phyloP scores from a whole-genome alignment of 2,113 vertebrate genomes.

The Carassius auratus region DNA sequence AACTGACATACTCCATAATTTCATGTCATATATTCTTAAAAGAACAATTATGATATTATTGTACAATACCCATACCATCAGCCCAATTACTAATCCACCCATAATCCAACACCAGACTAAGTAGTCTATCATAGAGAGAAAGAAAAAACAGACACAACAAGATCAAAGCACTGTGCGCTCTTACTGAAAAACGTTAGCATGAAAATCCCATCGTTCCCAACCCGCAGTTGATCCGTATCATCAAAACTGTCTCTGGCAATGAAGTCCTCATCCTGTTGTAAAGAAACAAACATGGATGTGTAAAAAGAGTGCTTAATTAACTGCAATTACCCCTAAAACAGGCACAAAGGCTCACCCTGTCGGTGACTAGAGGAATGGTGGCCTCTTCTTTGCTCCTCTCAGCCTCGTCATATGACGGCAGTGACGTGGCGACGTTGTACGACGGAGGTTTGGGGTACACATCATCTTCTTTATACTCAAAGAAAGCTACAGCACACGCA shows the following conservation, averaged over 20 bases:
- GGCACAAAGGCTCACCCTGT: slow-evolving; percentile 81
- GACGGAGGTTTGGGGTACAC: slow-evolving; percentile 94
- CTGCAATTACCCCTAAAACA: background rate
- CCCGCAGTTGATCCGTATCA: slow-evolving; percentile 94
- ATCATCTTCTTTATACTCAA: slow-evolving; percentile 94
- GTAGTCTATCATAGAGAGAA: background rate
- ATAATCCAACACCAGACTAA: background rate
- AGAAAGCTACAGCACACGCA: slow-evolving; percentile 76
- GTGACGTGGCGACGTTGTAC: slow-evolving; percentile 93
- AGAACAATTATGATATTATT: background rate
- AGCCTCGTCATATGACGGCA: slow-evolving; percentile 95
- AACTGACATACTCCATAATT: too few species aligned
- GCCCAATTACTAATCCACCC: background rate
- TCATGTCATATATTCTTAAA: background rate
- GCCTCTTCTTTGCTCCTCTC: slow-evolving; percentile 92
- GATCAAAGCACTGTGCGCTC: slow-evolving; percentile 60
- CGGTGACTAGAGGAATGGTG: slow-evolving; percentile 85
- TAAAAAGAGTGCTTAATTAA: background rate
- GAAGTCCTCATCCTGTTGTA: slow-evolving; percentile 91
- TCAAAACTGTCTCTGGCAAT: slow-evolving; percentile 93
- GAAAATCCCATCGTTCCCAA: slow-evolving; percentile 98
- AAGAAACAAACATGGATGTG: background rate
- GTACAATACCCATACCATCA: too few species aligned
- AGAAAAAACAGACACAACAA: too few species aligned
- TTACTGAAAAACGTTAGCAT: slow-evolving; percentile 99